These are phyloP conservation scores for Mirza zaza DNA, from an alignment of 2,113 vertebrate genomes.

Conservation along the genomic window DNA sequence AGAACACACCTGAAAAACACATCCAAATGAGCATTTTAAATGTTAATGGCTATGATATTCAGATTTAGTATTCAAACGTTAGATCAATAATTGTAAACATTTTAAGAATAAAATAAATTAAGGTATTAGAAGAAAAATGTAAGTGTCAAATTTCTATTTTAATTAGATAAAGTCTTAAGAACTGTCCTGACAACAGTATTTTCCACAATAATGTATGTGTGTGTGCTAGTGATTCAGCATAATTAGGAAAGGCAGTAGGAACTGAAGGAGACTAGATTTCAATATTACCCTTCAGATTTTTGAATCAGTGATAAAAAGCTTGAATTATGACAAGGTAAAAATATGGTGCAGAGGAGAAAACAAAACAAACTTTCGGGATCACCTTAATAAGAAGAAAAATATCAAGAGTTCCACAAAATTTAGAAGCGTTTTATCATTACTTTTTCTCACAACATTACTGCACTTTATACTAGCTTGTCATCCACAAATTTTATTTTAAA, in stretches of 20 bases:
- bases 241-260: not conserved
- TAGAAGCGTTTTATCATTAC: not conserved
- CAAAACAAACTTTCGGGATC: not conserved
- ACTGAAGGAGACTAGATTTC: not conserved
- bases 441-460: not conserved
- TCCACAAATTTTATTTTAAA: not conserved
- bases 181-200: not conserved
- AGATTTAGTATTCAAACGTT: not conserved
- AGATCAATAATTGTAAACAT: not conserved
- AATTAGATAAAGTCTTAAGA: not conserved
- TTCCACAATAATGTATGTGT: not conserved
- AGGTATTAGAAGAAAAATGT: not conserved
- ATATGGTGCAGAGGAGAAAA: not conserved
- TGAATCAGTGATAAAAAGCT: not conserved
- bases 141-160: not conserved
- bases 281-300: not conserved
- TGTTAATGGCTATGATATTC: not conserved
- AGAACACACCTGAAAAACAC: conserved; percentile 90
- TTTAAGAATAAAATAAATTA: not conserved
- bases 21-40: not conserved
- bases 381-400: not conserved
- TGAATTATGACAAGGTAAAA: not conserved
- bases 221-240: not conserved
- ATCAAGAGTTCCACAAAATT: not conserved
- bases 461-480: not conserved